These are phyloP conservation scores for Acleris laterana DNA, from an alignment of 2,888 invertebrate species.

Conservation along the genomic window DNA sequence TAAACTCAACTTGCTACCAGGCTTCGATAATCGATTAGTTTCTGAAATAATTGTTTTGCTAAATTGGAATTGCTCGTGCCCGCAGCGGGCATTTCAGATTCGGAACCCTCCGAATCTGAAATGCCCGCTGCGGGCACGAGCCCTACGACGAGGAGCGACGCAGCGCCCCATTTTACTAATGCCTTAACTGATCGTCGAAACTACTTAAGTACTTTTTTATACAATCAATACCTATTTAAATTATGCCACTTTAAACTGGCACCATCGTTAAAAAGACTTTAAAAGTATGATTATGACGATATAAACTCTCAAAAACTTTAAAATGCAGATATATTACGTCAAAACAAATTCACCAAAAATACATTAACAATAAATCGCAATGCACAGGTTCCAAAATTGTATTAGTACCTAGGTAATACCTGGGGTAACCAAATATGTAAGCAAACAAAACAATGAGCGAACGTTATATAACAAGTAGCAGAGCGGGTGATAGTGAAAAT, in stretches of 20 bases:
- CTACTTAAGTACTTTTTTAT: too few relatives aligned
- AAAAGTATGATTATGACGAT: neutral
- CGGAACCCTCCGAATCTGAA: too few relatives aligned
- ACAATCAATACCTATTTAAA: too few relatives aligned
- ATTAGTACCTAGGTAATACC: conserved; percentile 5
- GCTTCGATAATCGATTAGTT: neutral
- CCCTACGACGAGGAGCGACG: neutral
- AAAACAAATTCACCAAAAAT: neutral
- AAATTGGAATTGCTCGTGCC: neutral
- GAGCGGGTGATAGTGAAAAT: conserved; percentile 51
- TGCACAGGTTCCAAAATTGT: conserved; percentile 37
- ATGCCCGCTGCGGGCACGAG: neutral
- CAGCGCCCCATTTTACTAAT: neutral
- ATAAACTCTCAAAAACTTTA: neutral
- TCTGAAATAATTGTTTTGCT: neutral
- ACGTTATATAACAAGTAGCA: conserved; percentile 61
- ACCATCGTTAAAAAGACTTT: neutral
- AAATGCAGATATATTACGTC: neutral
- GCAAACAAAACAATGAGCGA: conserved; percentile 47
- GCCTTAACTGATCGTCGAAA: neutral
- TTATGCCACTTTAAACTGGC: neutral
- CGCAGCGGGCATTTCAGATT: too few relatives aligned
- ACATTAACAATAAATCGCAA: conserved; percentile 40
- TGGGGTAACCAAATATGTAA: conserved; percentile 41
- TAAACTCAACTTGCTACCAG: neutral